Percentiles rank a stretch among this genome's conserved stretches.
Conservation (phyloP, 2,113 vertebrate genomes). For the Muntiacus muntjak region DNA sequence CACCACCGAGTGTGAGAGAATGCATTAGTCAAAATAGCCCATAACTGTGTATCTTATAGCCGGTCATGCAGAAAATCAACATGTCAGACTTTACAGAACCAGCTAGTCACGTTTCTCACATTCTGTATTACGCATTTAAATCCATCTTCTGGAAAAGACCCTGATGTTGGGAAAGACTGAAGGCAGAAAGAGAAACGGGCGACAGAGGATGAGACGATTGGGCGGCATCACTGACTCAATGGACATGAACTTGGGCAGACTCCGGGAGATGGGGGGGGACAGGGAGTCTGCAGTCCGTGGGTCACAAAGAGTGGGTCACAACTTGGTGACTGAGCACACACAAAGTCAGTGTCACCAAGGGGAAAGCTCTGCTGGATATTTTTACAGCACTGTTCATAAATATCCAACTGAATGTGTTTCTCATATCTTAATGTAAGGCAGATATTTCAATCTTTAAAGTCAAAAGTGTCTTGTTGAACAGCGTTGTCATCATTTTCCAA, state of each 20-base stretch:
- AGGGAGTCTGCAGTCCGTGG: not conserved
- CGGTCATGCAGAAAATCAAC: not conserved
- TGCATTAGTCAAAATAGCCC: not conserved
- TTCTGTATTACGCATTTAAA: not conserved
- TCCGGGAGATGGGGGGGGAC: not conserved
- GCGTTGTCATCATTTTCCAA: not conserved
- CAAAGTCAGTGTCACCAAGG: not conserved
- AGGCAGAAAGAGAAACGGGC: not conserved
- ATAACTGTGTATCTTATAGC: rapidly evolving
- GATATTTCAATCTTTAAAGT: not conserved
- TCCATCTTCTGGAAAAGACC: not conserved
- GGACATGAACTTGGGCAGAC: not conserved
- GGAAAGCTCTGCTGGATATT: not conserved
- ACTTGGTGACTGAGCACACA: not conserved
- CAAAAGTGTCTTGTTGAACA: not conserved
- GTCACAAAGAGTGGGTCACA: not conserved
- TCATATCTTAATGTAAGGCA: not conserved
- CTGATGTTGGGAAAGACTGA: not conserved
- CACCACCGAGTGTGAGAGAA: not conserved
- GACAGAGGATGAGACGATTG: not conserved
- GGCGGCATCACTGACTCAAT: not conserved
- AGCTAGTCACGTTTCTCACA: not conserved
- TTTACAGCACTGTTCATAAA: not conserved
- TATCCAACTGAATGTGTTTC: not conserved
- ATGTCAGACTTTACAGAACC: not conserved